Conservation (phyloP, 2,797 vertebrate genomes). For the Coilia nasus region DNA sequence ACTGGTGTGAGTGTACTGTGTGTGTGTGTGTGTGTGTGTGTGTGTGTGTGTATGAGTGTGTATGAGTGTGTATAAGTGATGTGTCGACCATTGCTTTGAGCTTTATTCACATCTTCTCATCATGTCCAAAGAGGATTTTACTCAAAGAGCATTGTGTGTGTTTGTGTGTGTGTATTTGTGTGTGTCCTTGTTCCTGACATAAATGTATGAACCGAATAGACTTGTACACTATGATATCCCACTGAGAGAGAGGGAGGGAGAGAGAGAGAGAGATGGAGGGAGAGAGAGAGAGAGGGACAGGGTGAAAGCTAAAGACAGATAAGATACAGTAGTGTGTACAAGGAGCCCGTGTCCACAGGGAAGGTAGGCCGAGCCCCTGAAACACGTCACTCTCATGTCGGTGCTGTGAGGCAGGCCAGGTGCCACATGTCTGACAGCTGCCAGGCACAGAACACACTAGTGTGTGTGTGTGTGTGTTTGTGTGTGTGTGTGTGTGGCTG, state of each 20-base stretch:
- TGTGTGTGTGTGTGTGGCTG: too few relatives aligned
- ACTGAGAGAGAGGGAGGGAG: background rate
- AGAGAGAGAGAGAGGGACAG: background rate
- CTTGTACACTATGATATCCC: background rate
- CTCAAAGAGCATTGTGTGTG: background rate
- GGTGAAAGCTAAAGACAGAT: background rate
- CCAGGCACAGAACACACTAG: background rate
- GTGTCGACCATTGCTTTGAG: background rate
- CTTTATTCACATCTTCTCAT: background rate
- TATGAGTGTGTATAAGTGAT: background rate
- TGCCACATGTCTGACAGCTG: background rate
- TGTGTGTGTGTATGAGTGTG: background rate
- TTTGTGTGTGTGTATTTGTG: background rate
- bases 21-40: background rate
- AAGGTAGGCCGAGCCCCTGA: background rate
- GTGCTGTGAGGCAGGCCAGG: background rate
- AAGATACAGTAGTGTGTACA: background rate
- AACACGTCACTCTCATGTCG: background rate
- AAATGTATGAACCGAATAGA: background rate
- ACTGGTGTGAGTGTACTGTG: background rate
- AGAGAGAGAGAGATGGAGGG: background rate
- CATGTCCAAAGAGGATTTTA: background rate
- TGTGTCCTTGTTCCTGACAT: background rate
- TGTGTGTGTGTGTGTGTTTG: too few relatives aligned
- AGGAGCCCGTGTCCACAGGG: background rate